Percentiles rank a stretch among this genome's conserved stretches.
Conservation (phyloP, 1,140 invertebrate genomes). For the Magallana angulata region DNA sequence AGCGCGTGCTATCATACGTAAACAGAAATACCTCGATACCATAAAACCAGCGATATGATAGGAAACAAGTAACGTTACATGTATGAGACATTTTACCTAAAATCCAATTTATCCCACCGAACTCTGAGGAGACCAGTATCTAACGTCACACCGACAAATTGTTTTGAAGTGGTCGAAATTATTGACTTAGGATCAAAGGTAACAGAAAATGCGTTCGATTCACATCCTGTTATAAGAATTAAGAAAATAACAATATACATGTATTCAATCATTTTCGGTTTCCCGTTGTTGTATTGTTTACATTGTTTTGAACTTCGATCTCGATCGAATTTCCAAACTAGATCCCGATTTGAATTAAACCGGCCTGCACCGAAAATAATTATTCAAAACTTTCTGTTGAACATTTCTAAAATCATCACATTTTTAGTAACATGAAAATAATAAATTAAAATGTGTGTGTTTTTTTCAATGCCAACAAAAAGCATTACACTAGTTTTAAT, state of each 20-base stretch:
- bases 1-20: no score
- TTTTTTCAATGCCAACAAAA: no score
- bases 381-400: no score
- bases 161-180: slow-evolving; percentile 4
- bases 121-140: background rate
- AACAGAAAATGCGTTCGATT: background rate
- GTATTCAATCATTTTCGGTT: background rate
- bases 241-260: background rate
- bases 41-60: no score
- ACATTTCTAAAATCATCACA: no score
- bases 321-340: background rate
- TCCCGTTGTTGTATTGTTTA: background rate
- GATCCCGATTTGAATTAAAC: background rate
- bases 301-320: background rate
- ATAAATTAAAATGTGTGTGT: no score
- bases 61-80: background rate
- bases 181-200: background rate
- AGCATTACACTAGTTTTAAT: no score
- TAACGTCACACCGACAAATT: background rate
- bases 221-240: background rate
- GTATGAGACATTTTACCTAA: background rate
- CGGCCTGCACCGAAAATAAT: no score
- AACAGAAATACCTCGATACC: no score
- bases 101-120: background rate
- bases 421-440: no score